A percentile compares a stretch with the other conserved stretches of the same genome.
Evolutionary conservation across 2,888 invertebrate genomes (phyloP).

Genomic region (Thumatha senex): DNA sequence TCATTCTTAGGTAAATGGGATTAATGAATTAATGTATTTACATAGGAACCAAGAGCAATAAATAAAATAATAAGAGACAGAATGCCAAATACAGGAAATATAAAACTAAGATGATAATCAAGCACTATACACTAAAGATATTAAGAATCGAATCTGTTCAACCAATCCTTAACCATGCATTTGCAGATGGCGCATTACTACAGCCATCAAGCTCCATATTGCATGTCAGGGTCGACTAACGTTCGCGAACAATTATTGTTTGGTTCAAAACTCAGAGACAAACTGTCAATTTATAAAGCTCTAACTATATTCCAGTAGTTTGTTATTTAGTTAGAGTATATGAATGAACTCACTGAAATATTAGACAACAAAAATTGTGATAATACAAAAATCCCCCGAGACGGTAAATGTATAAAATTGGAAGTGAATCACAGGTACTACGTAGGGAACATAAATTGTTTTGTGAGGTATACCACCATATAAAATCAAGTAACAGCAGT

Average conservation of each 20-base stretch:
- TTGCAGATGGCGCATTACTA: slow-evolving; percentile 8
- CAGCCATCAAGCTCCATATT: slow-evolving; percentile 11
- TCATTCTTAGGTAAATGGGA: too few species aligned
- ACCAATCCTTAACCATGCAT: background rate
- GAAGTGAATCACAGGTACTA: background rate
- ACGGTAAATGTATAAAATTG: background rate
- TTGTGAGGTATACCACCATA: too few species aligned
- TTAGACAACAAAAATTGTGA: background rate
- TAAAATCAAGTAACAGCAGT: too few species aligned
- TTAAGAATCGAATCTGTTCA: background rate
- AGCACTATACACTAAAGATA: background rate
- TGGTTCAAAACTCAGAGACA: slow-evolving; percentile 17
- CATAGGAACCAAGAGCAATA: too few species aligned
- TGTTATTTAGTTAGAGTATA: background rate
- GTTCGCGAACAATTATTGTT: slow-evolving; percentile 1
- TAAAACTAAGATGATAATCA: background rate
- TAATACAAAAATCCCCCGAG: background rate
- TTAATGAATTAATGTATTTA: too few species aligned
- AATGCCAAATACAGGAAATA: too few species aligned
- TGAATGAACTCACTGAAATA: background rate
- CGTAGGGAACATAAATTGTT: background rate
- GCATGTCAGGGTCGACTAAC: slow-evolving; percentile 10
- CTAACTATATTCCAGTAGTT: background rate
- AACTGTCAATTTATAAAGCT: slow-evolving; percentile 3
- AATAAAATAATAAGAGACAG: too few species aligned